Evolutionary conservation across 2,888 invertebrate genomes (phyloP).

Genomic region (Caenorhabditis virilis): DNA sequence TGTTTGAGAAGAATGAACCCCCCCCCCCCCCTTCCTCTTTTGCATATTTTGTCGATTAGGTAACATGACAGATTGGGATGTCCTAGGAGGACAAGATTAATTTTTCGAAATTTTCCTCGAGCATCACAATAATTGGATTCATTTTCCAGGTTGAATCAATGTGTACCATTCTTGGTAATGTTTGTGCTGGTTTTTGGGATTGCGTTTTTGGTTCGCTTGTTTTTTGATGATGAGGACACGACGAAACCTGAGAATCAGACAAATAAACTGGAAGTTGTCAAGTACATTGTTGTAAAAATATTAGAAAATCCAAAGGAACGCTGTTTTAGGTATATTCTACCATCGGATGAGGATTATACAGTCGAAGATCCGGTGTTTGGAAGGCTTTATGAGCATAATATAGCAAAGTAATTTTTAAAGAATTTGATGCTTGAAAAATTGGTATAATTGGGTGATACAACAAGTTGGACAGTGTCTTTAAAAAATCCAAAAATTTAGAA

Average conservation of each 20-base stretch:
- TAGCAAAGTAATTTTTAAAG: slow-evolving; percentile 7
- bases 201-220: slow-evolving; percentile 18
- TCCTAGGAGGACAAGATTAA: no score
- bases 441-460: no score
- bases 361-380: slow-evolving; percentile 39
- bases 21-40: no score
- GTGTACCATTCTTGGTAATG: slow-evolving; percentile 20
- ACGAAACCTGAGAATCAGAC: slow-evolving; percentile 23
- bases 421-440: no score
- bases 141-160: slow-evolving; percentile 27
- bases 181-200: slow-evolving; percentile 26
- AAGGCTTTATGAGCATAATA: slow-evolving; percentile 28
- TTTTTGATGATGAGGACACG: slow-evolving; percentile 33
- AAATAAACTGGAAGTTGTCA: slow-evolving; percentile 18
- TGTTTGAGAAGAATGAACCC: slow-evolving; percentile 3
- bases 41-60: slow-evolving; percentile 39
- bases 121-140: no score
- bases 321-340: slow-evolving; percentile 27
- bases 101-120: no score
- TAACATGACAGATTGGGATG: no score
- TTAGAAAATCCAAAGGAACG: no score
- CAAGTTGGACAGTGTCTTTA: no score
- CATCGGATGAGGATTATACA: slow-evolving; percentile 27
- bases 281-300: no score
- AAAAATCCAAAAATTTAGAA: no score